Evolutionary conservation across 2,888 invertebrate genomes (phyloP), one percentile per base, ranked within the genome.

Genomic region (Ametastegia equiseti): DNA sequence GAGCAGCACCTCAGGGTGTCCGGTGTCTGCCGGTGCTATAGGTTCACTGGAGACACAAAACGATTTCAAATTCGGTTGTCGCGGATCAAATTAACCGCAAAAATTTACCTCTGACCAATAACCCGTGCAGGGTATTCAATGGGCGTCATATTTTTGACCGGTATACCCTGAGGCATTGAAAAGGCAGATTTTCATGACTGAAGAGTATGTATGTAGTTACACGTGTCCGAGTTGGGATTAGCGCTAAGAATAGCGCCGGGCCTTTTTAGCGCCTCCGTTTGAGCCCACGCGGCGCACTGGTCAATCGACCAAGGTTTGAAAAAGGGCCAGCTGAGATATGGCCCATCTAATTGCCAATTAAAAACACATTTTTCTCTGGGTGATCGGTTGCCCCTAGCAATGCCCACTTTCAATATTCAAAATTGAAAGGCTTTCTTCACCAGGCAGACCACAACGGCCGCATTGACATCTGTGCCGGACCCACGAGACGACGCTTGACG

Each of bases 281-380:
- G 54, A 23, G 39, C 60, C 73, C 73, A 57, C 54, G 60, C 81
- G 77, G 60, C 19, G 79, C 82, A 84, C 60, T 81, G 82, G 84
- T 83, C 83, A 73, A 77, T 63, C 73, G 80, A 82, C 67, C 47
- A 83, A 83, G 81, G 80, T 39, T 80, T 78, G 63, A 81, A 82
- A 81, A 81, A 84, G 83, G 86, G 83, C 86, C 91, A 91, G 91
- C 91, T 91, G 91, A 89, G 82, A 86, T 75, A 84, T 86, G 85
- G 88, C 87, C 88, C 88, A 87, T 86, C 91, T 91, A 91, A 91
- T 91, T 91, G 91, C 88, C 91, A 91, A 91, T 91, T 91, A 91
- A 91, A 90, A 89, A 89, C 87, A 89, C 88, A 89, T 90, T 90
- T 87, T 84, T 86, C 86, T 83, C 81, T 82, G 82, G 60, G 63